A percentile compares a stretch with the other conserved stretches of the same genome.
These are phyloP conservation scores for Ptychochromis oligacanthus DNA, from an alignment of 2,113 vertebrate genomes.

Conservation along the genomic window DNA sequence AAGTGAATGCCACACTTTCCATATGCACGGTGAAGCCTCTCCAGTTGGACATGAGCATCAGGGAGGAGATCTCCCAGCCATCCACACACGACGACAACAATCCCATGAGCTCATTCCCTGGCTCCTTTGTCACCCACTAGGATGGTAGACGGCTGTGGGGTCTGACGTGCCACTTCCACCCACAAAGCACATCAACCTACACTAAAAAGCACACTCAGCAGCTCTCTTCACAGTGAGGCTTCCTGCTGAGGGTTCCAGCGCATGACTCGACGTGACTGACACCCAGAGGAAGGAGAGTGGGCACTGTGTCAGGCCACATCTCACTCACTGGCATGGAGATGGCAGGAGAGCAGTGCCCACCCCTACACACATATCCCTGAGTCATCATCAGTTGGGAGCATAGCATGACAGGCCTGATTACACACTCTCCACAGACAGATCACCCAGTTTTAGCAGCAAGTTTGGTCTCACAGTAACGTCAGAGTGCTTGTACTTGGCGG, in stretches of 20 bases:
- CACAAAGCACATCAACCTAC: constrained; percentile 28
- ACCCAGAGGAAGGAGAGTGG: constrained; percentile 65
- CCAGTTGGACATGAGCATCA: constrained; percentile 1
- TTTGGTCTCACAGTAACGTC: constrained; percentile 11
- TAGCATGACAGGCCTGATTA: constrained; percentile 22
- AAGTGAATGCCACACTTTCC: constrained; percentile 4
- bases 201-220: constrained; percentile 60
- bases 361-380: constrained; percentile 42
- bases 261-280: constrained; percentile 63
- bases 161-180: constrained; percentile 37
- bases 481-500: background rate
- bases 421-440: constrained; percentile 29
- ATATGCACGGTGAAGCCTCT: background rate
- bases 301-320: constrained; percentile 72
- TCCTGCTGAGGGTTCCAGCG: constrained; percentile 42
- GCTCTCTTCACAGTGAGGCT: constrained; percentile 25
- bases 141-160: background rate
- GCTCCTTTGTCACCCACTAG: constrained; percentile 11
- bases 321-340: constrained; percentile 57
- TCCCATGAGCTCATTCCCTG: constrained; percentile 1
- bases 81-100: constrained; percentile 3
- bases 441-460: background rate
- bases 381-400: constrained; percentile 51
- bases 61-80: constrained; percentile 12
- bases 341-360: constrained; percentile 11